These are phyloP conservation scores for Pelvicachromis taeniatus DNA, from an alignment of 2,113 vertebrate species.

Conservation along the genomic window DNA sequence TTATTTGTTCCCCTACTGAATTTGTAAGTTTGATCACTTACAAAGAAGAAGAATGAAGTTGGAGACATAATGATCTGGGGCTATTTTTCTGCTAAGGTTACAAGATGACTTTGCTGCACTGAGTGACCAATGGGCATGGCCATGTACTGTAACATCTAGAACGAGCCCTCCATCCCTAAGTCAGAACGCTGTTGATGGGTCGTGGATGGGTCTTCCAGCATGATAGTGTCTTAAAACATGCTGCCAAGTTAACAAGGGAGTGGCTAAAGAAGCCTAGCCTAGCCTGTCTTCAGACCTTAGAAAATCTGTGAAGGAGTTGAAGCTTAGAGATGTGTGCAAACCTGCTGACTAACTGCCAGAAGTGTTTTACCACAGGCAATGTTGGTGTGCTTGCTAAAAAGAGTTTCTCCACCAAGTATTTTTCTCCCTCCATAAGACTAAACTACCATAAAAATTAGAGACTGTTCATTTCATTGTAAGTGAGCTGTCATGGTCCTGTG, in stretches of 20 bases:
- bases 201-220: background rate
- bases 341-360: background rate
- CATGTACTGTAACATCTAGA: background rate
- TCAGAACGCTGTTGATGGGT: background rate
- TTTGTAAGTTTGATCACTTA: no score
- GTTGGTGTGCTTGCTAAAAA: background rate
- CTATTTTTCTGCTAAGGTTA: background rate
- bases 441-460: background rate
- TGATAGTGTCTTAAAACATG: background rate
- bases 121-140: background rate
- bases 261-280: background rate
- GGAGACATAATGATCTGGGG: no score
- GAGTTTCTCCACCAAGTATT: background rate
- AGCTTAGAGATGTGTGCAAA: background rate
- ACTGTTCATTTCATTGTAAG: background rate
- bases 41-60: no score
- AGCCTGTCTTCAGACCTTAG: background rate
- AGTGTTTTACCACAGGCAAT: background rate
- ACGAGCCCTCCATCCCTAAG: background rate
- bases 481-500: no score
- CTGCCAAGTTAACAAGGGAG: fast-evolving
- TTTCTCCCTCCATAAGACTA: background rate
- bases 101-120: background rate
- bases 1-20: no score
- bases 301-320: background rate